Conservation (phyloP, 2,888 invertebrate genomes). For the Serripes groenlandicus region DNA sequence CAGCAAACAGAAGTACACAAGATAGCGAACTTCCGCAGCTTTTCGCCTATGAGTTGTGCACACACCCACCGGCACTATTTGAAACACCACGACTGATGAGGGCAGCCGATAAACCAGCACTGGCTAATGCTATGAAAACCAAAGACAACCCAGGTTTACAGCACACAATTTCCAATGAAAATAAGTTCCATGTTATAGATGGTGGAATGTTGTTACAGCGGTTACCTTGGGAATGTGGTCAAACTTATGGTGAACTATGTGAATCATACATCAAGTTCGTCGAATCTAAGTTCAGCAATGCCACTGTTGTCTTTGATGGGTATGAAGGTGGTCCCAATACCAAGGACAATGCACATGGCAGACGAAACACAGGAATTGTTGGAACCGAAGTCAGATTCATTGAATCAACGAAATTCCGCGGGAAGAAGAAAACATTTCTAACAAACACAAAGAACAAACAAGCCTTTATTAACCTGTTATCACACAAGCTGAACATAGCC, state of each 20-base stretch:
- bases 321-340: slow-evolving; percentile 16
- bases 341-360: slow-evolving; percentile 20
- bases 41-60: slow-evolving; percentile 35
- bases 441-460: slow-evolving; percentile 8
- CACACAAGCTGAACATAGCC: not conserved
- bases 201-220: slow-evolving; percentile 56
- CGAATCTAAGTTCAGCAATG: not conserved
- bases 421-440: not conserved
- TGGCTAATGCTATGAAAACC: not conserved
- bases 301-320: slow-evolving; percentile 34
- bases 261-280: slow-evolving; percentile 18
- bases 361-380: slow-evolving; percentile 5
- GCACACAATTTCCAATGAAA: slow-evolving; percentile 24
- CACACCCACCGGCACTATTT: slow-evolving; percentile 51
- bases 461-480: not conserved
- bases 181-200: slow-evolving; percentile 51
- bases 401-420: not conserved
- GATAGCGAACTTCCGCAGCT: slow-evolving; percentile 30
- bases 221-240: slow-evolving; percentile 51
- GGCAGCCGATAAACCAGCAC: not conserved
- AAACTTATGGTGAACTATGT: slow-evolving; percentile 25
- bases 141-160: not conserved
- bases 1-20: slow-evolving; percentile 1
- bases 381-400: not conserved
- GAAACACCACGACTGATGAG: slow-evolving; percentile 20